A percentile compares a stretch with the other conserved stretches of the same genome.
These are phyloP conservation scores for Columba guinea DNA, from an alignment of 2,797 vertebrate genomes.

Conservation along the genomic window DNA sequence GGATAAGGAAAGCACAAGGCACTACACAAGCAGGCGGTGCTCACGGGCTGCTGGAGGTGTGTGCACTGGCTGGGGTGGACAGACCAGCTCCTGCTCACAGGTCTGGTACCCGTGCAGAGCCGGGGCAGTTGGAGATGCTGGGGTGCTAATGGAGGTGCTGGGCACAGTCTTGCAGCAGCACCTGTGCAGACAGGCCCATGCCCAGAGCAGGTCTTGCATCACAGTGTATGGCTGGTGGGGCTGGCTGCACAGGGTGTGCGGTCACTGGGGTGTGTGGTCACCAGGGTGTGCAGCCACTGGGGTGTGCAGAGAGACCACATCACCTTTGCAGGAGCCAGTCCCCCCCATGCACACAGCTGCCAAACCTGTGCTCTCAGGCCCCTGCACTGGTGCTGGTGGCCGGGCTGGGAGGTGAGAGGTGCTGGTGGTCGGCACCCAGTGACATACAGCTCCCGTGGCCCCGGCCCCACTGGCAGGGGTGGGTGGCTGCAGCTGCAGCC, in stretches of 20 bases:
- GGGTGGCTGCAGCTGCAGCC: neutral
- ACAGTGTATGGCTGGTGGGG: accelerated
- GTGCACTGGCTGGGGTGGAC: neutral
- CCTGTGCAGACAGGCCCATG: neutral
- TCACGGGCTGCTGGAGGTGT: neutral
- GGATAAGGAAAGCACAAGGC: neutral
- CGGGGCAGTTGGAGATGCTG: neutral
- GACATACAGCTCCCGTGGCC: neutral
- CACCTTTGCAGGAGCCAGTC: neutral
- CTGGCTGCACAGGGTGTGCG: neutral
- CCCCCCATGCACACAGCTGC: neutral
- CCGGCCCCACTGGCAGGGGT: accelerated
- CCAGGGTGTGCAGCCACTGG: neutral
- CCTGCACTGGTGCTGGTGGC: accelerated
- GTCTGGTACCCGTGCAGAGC: neutral
- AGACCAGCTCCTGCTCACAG: accelerated
- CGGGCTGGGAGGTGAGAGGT: accelerated
- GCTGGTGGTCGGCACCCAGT: accelerated
- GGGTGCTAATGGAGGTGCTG: neutral
- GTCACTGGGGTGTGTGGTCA: neutral
- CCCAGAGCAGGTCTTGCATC: neutral
- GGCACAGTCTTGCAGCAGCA: no score
- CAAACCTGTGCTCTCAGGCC: accelerated
- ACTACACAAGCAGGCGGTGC: neutral
- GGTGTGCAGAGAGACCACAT: neutral